phyloP scores from a whole-genome alignment of 2,113 vertebrate genomes.

The Pygoscelis antarcticus region DNA sequence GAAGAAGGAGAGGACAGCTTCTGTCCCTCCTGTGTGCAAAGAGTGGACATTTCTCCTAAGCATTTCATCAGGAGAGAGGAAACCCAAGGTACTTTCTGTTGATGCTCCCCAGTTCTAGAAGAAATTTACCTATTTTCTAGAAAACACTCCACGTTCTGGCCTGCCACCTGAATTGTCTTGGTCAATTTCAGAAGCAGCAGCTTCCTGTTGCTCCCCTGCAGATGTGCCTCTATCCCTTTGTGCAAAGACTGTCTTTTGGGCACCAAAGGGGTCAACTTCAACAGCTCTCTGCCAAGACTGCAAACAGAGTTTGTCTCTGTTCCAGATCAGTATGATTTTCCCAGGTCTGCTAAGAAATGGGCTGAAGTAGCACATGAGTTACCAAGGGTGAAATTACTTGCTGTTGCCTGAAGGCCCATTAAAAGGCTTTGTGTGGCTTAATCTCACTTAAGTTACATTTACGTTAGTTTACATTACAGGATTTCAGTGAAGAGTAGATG shows the following conservation, averaged over 20 bases:
- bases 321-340: neutral
- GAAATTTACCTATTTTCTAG: neutral
- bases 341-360: neutral
- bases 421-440: neutral
- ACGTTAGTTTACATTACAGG: neutral
- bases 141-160: neutral
- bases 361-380: neutral
- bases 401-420: neutral
- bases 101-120: neutral
- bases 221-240: neutral
- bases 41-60: neutral
- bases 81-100: neutral
- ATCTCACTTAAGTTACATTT: neutral
- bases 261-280: neutral
- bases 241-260: neutral
- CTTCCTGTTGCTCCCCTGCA: neutral
- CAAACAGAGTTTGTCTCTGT: neutral
- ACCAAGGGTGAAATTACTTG: neutral
- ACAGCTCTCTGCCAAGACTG: neutral
- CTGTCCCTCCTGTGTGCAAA: accelerated
- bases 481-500: neutral
- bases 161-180: neutral
- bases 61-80: neutral
- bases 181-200: neutral
- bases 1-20: neutral